These are phyloP conservation scores for Drosophila meridionalis DNA, from an alignment of 2,888 invertebrate species.

Conservation along the genomic window DNA sequence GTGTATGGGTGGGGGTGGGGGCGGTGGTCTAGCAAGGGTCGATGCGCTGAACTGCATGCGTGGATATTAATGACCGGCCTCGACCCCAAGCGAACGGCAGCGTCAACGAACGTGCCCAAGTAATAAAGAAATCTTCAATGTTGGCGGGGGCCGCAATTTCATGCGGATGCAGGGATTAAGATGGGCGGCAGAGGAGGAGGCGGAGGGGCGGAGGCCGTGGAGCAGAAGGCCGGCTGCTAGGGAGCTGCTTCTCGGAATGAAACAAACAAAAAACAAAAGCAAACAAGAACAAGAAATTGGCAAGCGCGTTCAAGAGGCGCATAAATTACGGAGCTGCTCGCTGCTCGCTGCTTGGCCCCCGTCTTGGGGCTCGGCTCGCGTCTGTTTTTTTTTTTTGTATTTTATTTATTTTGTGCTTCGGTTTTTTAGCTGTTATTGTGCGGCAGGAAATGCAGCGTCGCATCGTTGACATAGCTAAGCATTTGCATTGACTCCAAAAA, in stretches of 20 bases:
- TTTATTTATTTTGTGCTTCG: neutral
- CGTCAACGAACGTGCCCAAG: constrained; percentile 72
- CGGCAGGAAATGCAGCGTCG: constrained; percentile 63
- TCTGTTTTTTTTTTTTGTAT: constrained; percentile 7
- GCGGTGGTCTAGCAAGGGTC: constrained; percentile 35
- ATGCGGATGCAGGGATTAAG: constrained; percentile 53
- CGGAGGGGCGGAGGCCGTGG: neutral
- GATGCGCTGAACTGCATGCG: constrained; percentile 66
- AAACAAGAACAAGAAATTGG: constrained; percentile 66
- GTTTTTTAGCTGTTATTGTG: constrained; percentile 21
- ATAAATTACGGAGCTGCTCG: constrained; percentile 64
- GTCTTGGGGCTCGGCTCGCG: constrained; percentile 33
- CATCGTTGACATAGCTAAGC: constrained; percentile 68
- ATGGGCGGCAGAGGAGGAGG: constrained; percentile 2
- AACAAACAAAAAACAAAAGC: constrained; percentile 27
- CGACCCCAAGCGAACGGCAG: constrained; percentile 67
- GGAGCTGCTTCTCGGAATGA: constrained; percentile 58
- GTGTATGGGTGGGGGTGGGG: neutral
- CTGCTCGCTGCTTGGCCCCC: constrained; percentile 17
- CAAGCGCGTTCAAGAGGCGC: constrained; percentile 77
- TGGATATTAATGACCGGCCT: constrained; percentile 82
- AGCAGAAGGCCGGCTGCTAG: constrained; percentile 11
- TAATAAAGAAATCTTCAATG: constrained; percentile 78
- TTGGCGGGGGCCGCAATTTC: constrained; percentile 60
- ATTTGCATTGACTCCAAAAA: constrained; percentile 35